phyloP scores from a whole-genome alignment of 2,113 vertebrate species.

The Prochilodus magdalenae region DNA sequence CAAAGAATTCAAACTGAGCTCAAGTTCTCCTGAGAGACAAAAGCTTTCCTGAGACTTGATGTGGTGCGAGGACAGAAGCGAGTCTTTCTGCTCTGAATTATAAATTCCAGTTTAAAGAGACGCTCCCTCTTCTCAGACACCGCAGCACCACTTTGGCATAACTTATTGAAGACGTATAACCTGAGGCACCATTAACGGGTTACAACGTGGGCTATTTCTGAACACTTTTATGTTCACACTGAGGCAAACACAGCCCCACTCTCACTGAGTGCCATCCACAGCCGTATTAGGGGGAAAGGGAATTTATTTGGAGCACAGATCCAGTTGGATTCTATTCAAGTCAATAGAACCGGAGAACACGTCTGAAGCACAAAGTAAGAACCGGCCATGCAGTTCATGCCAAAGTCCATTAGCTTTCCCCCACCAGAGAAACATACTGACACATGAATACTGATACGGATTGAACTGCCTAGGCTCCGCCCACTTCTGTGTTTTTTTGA shows the following conservation, averaged over 20 bases:
- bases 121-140: conserved; percentile 8
- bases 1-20: conserved; percentile 9
- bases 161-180: conserved; percentile 46
- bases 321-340: not conserved
- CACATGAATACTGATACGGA: too few relatives aligned
- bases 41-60: conserved; percentile 19
- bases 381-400: too few relatives aligned
- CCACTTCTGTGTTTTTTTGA: too few relatives aligned
- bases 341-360: too few relatives aligned
- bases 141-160: conserved; percentile 39
- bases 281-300: not conserved
- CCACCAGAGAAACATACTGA: too few relatives aligned
- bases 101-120: conserved; percentile 26
- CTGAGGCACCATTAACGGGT: conserved; percentile 32
- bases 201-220: conserved; percentile 11
- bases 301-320: not conserved
- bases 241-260: not conserved
- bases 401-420: too few relatives aligned
- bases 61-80: conserved; percentile 6
- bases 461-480: too few relatives aligned
- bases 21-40: conserved; percentile 30
- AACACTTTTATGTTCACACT: conserved; percentile 21
- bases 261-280: not conserved
- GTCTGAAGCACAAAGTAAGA: too few relatives aligned
- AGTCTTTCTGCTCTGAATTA: conserved; percentile 26